Evolutionary conservation across 2,797 vertebrate species (phyloP), one percentile per base, ranked within the genome.

Genomic region (Aplochiton taeniatus): DNA sequence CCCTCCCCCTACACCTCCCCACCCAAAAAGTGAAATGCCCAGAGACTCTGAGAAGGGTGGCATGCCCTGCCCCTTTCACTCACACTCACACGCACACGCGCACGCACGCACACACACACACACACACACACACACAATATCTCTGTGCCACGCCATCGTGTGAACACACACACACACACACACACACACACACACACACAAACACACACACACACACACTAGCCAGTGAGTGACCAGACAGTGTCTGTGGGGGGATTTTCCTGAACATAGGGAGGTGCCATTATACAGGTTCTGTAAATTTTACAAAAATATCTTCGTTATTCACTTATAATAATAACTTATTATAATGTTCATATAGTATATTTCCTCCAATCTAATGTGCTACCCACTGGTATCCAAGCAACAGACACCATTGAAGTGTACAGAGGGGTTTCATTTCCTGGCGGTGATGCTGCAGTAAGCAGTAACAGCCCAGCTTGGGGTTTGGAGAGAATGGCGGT

Each of bases 211-310:
- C 69, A 68, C 61, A 78, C 77, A 84, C 81, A 83, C 77, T 63
- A 82, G 86, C 83, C 84, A 85, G 77, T 88, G 83, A 68, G 77
- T 79, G 74, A 85, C 82, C 85, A 84, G 85, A 87, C 87, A 82
- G 80, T 84, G 86, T 79, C 74, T 76, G n/a, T n/a, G n/a, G n/a
- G n/a, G n/a, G n/a, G n/a, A n/a, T n/a, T n/a, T n/a, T n/a, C n/a
- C n/a, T 31, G 31, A 31, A 31, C 6, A 31, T 31, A 31, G 31
- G 31, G 31, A 6, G 2, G 31, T 31, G 31, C 31, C 2, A 31
- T 31, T 31, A 31, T 31, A 31, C 31, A 31, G 31, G 6, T 31
- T 31, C 6, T 31, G 31, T 31, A 31, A 31, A 31, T n/a, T n/a
- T n/a, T 31, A 31, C 2, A 31, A 31, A 31, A 31, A 31, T 31